Evolutionary conservation across 2,797 vertebrate species (phyloP).

Genomic region (Merluccius polli): DNA sequence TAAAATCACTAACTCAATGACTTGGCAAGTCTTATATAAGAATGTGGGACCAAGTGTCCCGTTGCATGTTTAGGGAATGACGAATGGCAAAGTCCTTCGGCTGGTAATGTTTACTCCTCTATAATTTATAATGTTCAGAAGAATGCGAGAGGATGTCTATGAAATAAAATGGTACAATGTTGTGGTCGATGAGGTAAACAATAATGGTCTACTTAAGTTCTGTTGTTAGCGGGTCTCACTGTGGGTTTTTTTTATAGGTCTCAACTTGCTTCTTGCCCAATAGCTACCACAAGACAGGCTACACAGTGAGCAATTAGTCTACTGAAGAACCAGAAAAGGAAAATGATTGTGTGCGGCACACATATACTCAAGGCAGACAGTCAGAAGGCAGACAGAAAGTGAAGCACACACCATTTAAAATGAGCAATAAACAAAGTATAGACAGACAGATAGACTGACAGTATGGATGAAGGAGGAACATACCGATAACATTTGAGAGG

Average conservation of each 20-base stretch:
- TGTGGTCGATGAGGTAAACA: not conserved
- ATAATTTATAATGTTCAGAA: not conserved
- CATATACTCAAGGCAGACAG: not conserved
- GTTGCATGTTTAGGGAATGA: not conserved
- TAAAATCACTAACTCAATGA: not conserved
- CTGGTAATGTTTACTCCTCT: not conserved
- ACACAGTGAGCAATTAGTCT: constrained; percentile 35
- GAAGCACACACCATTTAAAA: not conserved
- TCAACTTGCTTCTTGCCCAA: constrained; percentile 23
- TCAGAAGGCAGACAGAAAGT: not conserved
- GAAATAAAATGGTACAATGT: not conserved
- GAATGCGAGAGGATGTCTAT: not conserved
- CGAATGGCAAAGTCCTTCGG: not conserved
- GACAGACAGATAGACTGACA: not conserved
- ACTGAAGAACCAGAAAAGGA: not conserved
- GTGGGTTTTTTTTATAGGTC: constrained; percentile 14
- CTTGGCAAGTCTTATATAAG: not conserved
- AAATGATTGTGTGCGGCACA: not conserved
- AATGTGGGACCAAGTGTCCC: not conserved
- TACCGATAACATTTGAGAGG: not conserved
- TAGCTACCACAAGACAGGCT: constrained; percentile 20
- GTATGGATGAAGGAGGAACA: not conserved
- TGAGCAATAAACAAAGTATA: not conserved
- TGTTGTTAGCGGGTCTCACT: not conserved
- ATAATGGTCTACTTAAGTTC: not conserved